A percentile compares a stretch with the other conserved stretches of the same genome.
Evolutionary conservation across 2,113 vertebrate genomes (phyloP).

Genomic region (Sminthopsis crassicaudata): DNA sequence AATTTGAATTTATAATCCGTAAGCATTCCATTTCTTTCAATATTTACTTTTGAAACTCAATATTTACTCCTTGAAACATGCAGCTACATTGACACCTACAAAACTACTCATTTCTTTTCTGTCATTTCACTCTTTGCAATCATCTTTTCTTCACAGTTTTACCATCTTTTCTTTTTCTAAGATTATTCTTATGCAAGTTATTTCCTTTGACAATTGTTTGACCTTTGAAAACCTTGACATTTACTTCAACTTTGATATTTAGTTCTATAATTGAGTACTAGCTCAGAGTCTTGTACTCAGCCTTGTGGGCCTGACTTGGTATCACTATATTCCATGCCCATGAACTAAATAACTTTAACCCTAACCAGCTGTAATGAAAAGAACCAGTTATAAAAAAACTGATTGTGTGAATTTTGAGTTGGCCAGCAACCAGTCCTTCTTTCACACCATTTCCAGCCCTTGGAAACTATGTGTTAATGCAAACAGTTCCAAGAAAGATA

Average conservation of each 20-base stretch:
- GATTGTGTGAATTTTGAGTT: conserved; percentile 37
- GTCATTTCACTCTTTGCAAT: conserved; percentile 13
- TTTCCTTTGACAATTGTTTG: conserved; percentile 13
- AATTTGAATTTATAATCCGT: conserved; percentile 25
- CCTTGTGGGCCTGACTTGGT: not conserved
- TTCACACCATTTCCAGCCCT: conserved; percentile 32
- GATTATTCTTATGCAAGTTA: conserved; percentile 12
- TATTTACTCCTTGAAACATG: conserved; percentile 27
- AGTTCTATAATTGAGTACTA: conserved; percentile 20
- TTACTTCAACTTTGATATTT: conserved; percentile 28
- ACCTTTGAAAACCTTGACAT: conserved; percentile 43
- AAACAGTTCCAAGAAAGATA: conserved; percentile 30
- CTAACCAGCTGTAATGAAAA: conserved; percentile 3
- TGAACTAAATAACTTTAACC: not conserved
- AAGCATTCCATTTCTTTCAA: conserved; percentile 25
- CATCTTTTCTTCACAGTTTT: conserved; percentile 42
- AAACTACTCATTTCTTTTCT: conserved; percentile 15
- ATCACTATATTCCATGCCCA: not conserved
- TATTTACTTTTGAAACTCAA: conserved; percentile 25
- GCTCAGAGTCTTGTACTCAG: not conserved
- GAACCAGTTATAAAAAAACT: not conserved
- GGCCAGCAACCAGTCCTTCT: not conserved
- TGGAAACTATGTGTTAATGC: conserved; percentile 39
- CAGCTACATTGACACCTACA: conserved; percentile 7
- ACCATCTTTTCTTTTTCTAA: conserved; percentile 27